Base-by-base conservation (phyloP, 2,888 invertebrate species). In the Crematogaster levior region DNA sequence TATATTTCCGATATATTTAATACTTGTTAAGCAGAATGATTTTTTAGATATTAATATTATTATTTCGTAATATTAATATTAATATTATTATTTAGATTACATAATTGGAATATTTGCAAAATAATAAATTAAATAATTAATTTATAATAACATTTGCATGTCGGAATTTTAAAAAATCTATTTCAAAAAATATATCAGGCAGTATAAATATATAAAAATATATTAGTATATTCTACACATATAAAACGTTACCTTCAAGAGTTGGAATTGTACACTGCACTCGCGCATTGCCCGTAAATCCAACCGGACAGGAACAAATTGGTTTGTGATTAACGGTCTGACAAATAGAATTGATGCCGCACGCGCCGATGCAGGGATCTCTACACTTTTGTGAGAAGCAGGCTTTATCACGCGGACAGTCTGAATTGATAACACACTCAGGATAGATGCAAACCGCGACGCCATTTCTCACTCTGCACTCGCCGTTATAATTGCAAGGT, bases 361-460 rank as follows among this genome's bases (percentile, higher is more conserved):
- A 98, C 18, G 97, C 97, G 87, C 97, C 97, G 77, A 96, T 95
- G 92, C 98, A 98, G 53, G 98, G 98, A 94, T 98, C 97, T 84
- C 96, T 95, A 92, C 98, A 98, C 93, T 97, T 97, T 88, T 97
- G 97, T 53, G 96, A 96, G 91, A 97, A 97, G 92, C 98, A 98
- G 1, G 97, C 97, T 89, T 97, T 96, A 87, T 97, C 96, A 80
- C 97, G 96, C 0, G 97, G 96, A 94, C 98, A 98, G 90, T 98
- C 98, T n/a, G 97, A 97, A 92, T 98, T 98, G 75, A 97, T 97
- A 3, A 98, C 95, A 94, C 98, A 98, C 94, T 98, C 98, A 0
- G 98, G 98, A 94, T 98, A 98, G 77, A 96, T 95, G 92, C 98
- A 98, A 73, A 96, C 96, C 0, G 97, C 97, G 4, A 96, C 95